Percentiles rank a stretch among this genome's conserved stretches.
Evolutionary conservation across 2,113 vertebrate species (phyloP).

Genomic region (Pristiophorus japonicus): DNA sequence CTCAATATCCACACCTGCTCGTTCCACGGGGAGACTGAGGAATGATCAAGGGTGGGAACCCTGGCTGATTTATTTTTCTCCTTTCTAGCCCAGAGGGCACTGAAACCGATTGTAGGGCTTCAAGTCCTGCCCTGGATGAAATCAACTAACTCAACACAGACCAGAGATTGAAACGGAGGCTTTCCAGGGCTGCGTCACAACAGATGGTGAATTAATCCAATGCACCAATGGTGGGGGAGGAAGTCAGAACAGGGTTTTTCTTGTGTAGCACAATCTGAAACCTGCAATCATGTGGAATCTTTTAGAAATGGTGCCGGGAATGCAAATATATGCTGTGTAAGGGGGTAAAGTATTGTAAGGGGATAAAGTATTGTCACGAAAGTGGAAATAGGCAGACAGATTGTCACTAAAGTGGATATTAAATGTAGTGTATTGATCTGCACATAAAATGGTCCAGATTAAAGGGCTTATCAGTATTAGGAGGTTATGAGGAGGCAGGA

Average conservation of each 20-base stretch:
- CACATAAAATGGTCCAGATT: too few relatives aligned
- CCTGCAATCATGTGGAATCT: background rate
- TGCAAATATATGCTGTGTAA: too few relatives aligned
- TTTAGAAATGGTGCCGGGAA: background rate
- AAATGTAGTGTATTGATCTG: too few relatives aligned
- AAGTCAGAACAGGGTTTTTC: background rate
- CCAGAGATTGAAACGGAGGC: background rate
- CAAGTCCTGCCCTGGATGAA: background rate
- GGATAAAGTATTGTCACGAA: too few relatives aligned
- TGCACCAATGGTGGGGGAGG: background rate
- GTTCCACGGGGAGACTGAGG: background rate
- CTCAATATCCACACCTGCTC: background rate
- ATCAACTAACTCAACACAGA: background rate
- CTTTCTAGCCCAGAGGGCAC: background rate
- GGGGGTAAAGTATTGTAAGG: too few relatives aligned
- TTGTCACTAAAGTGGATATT: too few relatives aligned
- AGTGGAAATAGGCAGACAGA: too few relatives aligned
- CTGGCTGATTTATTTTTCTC: background rate
- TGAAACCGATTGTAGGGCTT: background rate
- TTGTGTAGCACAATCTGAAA: background rate
- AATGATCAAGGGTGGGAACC: background rate
- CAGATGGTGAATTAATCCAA: background rate
- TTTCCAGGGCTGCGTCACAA: background rate
- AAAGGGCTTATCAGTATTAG: too few relatives aligned
- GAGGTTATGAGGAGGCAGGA: too few relatives aligned